These are phyloP conservation scores for Nothocercus julius DNA, from an alignment of 2,113 vertebrate genomes.

Conservation along the genomic window DNA sequence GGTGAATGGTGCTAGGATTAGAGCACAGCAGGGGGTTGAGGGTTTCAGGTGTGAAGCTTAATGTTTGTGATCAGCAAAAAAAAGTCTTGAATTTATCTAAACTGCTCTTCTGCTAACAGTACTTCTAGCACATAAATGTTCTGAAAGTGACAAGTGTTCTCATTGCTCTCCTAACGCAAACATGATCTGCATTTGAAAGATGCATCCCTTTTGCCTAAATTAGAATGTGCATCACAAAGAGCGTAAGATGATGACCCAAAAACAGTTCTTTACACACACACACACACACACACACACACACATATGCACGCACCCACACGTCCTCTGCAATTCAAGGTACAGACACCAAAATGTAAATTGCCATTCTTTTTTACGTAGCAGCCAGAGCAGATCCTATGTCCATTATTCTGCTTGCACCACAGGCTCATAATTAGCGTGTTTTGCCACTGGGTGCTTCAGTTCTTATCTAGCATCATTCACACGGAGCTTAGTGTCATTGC, in stretches of 20 bases:
- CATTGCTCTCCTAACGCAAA: constrained; percentile 86
- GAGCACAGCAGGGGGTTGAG: constrained; percentile 86
- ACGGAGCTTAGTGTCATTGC: constrained; percentile 25
- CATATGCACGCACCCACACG: background rate
- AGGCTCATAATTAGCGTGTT: constrained; percentile 54
- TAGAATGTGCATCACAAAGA: constrained; percentile 84
- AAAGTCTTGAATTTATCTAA: constrained; percentile 90
- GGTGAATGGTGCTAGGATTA: constrained; percentile 93
- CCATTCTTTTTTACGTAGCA: constrained; percentile 33
- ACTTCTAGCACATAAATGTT: constrained; percentile 90
- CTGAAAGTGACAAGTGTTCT: constrained; percentile 88
- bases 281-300: background rate
- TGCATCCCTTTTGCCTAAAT: constrained; percentile 82
- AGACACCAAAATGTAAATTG: constrained; percentile 46
- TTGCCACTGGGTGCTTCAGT: constrained; percentile 36
- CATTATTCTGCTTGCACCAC: constrained; percentile 28
- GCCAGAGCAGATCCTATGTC: constrained; percentile 28
- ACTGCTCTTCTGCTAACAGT: constrained; percentile 90
- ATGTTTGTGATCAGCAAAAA: constrained; percentile 88
- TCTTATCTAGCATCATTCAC: constrained; percentile 43
- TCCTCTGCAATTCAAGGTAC: constrained; percentile 23
- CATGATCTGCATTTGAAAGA: constrained; percentile 89
- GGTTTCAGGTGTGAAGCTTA: constrained; percentile 92
- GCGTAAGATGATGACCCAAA: constrained; percentile 81
- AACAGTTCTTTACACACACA: constrained; percentile 54